Evolutionary conservation across 2,888 invertebrate species (phyloP).

Genomic region (Adela reaumurella): DNA sequence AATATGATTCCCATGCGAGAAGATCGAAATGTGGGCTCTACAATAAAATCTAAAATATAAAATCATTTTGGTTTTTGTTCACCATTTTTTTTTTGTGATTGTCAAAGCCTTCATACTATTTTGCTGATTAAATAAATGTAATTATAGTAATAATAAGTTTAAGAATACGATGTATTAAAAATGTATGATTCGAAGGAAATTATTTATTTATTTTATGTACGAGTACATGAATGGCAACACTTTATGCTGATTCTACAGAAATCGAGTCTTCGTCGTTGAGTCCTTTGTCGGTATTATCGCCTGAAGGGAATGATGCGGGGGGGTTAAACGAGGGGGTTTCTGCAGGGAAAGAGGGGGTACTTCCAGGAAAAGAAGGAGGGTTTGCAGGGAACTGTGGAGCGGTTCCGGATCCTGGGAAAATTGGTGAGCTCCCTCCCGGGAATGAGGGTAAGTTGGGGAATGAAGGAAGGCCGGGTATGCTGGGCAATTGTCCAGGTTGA

Average conservation of each 20-base stretch:
- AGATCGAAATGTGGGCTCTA: too few relatives aligned
- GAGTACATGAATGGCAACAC: too few relatives aligned
- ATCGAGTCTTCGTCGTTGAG: conserved; percentile 42
- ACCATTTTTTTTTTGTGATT: too few relatives aligned
- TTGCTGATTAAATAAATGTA: too few relatives aligned
- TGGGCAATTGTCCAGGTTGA: conserved; percentile 3
- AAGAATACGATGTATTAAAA: too few relatives aligned
- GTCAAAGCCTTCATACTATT: too few relatives aligned
- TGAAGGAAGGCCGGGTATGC: conserved; percentile 13
- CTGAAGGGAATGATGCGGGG: conserved; percentile 27
- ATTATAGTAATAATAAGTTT: too few relatives aligned
- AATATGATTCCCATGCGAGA: too few relatives aligned
- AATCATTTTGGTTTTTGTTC: too few relatives aligned
- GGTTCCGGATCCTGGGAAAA: neutral
- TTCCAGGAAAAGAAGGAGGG: conserved; percentile 16
- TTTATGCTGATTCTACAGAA: conserved; percentile 44
- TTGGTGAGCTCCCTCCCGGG: conserved; percentile 1
- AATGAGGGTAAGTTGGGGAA: conserved; percentile 4
- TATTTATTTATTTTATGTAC: too few relatives aligned
- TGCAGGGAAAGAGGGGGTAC: conserved; percentile 1
- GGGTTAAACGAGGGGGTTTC: conserved; percentile 16
- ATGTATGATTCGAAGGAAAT: too few relatives aligned
- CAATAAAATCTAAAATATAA: too few relatives aligned
- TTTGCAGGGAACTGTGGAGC: neutral
- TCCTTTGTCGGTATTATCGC: conserved; percentile 22